phyloP scores from a whole-genome alignment of 2,113 vertebrate genomes.

The Nipponia nippon region DNA sequence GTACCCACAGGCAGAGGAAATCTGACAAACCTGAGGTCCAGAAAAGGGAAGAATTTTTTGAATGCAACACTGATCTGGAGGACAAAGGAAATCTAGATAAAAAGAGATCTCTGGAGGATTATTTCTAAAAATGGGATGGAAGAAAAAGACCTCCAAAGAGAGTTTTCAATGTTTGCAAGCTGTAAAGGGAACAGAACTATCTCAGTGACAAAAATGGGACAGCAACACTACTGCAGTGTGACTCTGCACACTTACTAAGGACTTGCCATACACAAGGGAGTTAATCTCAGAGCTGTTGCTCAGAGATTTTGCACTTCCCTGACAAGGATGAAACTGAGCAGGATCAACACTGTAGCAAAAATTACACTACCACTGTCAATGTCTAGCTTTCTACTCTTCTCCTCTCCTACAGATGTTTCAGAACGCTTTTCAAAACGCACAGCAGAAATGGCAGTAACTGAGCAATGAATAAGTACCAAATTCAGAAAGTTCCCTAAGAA shows the following conservation, averaged over 20 bases:
- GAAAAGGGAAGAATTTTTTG: neutral
- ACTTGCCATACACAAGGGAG: neutral
- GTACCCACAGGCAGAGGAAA: neutral
- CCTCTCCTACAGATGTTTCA: neutral
- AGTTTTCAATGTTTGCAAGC: neutral
- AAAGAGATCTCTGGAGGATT: neutral
- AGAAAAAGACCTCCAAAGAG: neutral
- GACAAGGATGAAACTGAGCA: neutral
- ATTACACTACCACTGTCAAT: neutral
- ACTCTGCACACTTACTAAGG: neutral
- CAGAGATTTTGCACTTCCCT: neutral
- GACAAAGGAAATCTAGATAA: neutral
- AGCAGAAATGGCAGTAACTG: neutral
- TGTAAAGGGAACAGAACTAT: neutral
- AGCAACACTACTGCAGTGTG: neutral
- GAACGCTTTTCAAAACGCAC: rapidly evolving
- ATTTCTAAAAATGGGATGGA: neutral
- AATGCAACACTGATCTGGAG: neutral
- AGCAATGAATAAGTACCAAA: neutral
- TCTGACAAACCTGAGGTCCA: neutral
- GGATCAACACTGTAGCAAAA: neutral
- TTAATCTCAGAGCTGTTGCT: neutral
- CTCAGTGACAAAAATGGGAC: neutral
- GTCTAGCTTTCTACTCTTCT: neutral
- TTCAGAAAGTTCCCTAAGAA: neutral